Percentiles rank a stretch among this genome's conserved stretches.
Evolutionary conservation across 1,140 invertebrate species (phyloP).

Genomic region (Oryctes rhinoceros): DNA sequence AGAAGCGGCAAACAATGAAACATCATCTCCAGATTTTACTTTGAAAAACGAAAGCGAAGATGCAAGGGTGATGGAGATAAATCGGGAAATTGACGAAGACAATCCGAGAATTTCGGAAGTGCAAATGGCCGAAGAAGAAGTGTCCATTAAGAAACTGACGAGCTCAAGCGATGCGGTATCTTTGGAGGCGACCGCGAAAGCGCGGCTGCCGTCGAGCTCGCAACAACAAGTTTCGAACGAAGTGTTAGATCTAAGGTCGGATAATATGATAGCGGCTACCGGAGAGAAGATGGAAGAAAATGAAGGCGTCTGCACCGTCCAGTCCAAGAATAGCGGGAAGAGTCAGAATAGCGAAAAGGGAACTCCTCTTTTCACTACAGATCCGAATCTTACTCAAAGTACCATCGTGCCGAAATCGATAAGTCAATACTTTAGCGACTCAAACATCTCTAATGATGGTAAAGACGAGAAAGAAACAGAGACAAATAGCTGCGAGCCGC

Average conservation of each 20-base stretch:
- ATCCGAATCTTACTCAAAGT: background rate
- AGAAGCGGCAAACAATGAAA: no score
- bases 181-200: background rate
- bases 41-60: no score
- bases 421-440: background rate
- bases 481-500: background rate
- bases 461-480: background rate
- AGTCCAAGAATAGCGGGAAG: no score
- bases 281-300: no score
- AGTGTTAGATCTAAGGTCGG: no score
- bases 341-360: no score
- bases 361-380: background rate
- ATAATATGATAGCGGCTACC: no score
- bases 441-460: background rate
- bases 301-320: no score
- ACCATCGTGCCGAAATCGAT: background rate
- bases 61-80: background rate
- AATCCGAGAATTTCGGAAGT: background rate
- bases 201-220: background rate
- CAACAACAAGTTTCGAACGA: no score
- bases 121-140: no score
- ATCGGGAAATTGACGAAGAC: background rate
- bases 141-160: background rate
- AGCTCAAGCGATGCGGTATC: background rate
- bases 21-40: no score